These are phyloP conservation scores for Bimastos eiseni DNA, from an alignment of 2,888 invertebrate genomes.

Conservation along the genomic window DNA sequence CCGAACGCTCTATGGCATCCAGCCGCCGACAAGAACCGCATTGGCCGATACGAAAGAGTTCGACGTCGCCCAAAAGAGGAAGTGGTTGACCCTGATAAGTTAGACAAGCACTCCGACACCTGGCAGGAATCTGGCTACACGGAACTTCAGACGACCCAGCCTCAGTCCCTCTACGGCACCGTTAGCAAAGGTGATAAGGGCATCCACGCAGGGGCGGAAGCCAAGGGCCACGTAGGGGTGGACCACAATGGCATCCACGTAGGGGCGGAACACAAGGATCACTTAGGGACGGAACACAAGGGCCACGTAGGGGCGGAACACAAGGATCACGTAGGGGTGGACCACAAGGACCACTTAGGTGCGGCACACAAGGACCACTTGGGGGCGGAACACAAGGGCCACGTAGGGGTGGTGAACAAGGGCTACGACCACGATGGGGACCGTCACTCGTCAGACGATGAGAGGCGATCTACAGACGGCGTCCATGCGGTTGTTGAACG, in stretches of 20 bases:
- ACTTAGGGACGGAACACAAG: too few species aligned
- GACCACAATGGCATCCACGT: too few species aligned
- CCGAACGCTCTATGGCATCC: conserved; percentile 55
- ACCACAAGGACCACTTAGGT: too few species aligned
- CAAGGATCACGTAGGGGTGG: too few species aligned
- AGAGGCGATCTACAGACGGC: neutral
- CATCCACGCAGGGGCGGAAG: too few species aligned
- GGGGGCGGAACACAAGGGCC: too few species aligned
- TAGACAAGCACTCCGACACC: neutral
- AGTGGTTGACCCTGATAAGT: neutral
- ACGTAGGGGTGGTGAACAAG: neutral
- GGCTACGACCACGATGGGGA: neutral
- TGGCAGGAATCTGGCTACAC: neutral
- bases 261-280: too few species aligned
- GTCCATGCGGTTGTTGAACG: neutral
- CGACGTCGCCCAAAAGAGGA: neutral
- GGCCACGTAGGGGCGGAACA: too few species aligned
- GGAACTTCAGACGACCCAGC: conserved; percentile 7
- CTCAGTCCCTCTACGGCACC: neutral
- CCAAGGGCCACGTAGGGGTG: too few species aligned
- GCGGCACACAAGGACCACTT: too few species aligned
- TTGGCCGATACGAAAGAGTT: conserved; percentile 34
- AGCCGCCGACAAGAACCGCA: conserved; percentile 47
- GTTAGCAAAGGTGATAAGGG: neutral
- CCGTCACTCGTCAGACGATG: neutral